Conservation (phyloP, 2,113 vertebrate genomes). For the Ochotona curzoniae region DNA sequence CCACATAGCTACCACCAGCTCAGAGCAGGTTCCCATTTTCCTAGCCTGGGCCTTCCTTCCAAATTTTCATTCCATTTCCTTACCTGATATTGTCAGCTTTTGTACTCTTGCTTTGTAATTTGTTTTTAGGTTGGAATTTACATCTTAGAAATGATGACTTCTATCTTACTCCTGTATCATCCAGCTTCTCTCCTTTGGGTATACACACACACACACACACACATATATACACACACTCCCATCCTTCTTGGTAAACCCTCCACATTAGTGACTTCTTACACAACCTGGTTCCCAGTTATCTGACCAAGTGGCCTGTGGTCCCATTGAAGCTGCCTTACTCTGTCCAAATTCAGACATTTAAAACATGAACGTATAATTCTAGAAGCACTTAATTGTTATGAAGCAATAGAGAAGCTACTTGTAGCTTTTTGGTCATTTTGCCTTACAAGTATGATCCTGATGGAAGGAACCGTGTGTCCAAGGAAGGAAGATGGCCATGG, state of each 20-base stretch:
- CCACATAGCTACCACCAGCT: background rate
- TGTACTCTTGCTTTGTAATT: background rate
- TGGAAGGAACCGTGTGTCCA: background rate
- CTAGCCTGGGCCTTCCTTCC: background rate
- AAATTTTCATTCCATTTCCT: slow-evolving; percentile 11
- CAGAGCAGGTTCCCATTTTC: background rate
- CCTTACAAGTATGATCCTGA: background rate
- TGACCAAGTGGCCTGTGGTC: background rate
- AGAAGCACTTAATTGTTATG: background rate
- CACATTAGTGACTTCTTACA: background rate
- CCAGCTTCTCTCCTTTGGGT: background rate
- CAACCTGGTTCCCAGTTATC: background rate
- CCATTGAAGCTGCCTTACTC: background rate
- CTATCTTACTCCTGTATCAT: background rate
- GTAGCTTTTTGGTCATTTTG: slow-evolving; percentile 23
- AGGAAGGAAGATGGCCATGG: background rate
- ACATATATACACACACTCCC: background rate
- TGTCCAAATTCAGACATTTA: background rate
- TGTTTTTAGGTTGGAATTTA: slow-evolving; percentile 4
- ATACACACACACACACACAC: too few relatives aligned
- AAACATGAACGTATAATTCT: background rate
- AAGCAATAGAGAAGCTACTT: background rate
- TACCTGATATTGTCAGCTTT: background rate
- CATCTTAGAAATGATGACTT: background rate
- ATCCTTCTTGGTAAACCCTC: background rate